A percentile compares a stretch with the other conserved stretches of the same genome.
Evolutionary conservation across 1,140 invertebrate species (phyloP).

Genomic region (Homarus americanus): DNA sequence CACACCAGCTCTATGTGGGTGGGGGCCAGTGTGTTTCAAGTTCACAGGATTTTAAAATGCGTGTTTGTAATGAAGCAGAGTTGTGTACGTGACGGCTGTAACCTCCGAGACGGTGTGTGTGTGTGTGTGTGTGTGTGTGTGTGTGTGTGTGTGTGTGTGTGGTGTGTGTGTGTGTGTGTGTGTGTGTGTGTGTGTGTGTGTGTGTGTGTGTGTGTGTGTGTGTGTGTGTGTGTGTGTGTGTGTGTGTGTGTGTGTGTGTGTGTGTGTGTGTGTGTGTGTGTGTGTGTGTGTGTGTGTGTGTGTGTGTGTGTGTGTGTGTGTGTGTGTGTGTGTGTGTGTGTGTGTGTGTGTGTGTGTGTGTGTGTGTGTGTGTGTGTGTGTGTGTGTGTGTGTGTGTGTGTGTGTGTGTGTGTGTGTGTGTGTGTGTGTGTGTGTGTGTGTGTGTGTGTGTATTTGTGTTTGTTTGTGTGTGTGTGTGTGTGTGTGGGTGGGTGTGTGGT

Average conservation of each 20-base stretch:
- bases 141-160: conserved; percentile 2
- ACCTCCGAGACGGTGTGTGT: background rate
- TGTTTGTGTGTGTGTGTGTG: background rate
- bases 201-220: background rate
- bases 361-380: conserved; percentile 3
- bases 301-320: background rate
- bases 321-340: conserved; percentile 6
- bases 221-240: conserved; percentile 6
- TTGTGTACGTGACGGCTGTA: too few relatives aligned
- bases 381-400: background rate
- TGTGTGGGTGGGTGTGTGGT: background rate
- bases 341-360: background rate
- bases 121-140: conserved; percentile 6
- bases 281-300: conserved; percentile 1
- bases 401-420: conserved; percentile 3
- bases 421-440: background rate
- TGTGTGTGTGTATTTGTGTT: background rate
- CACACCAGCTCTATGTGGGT: too few relatives aligned
- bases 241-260: conserved; percentile 5
- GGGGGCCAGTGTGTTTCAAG: too few relatives aligned
- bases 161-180: background rate
- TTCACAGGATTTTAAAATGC: too few relatives aligned
- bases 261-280: too few relatives aligned
- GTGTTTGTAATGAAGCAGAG: too few relatives aligned
- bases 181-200: background rate